These are phyloP conservation scores for Zaprionus nigranus DNA, from an alignment of 1,140 invertebrate genomes.

Conservation along the genomic window DNA sequence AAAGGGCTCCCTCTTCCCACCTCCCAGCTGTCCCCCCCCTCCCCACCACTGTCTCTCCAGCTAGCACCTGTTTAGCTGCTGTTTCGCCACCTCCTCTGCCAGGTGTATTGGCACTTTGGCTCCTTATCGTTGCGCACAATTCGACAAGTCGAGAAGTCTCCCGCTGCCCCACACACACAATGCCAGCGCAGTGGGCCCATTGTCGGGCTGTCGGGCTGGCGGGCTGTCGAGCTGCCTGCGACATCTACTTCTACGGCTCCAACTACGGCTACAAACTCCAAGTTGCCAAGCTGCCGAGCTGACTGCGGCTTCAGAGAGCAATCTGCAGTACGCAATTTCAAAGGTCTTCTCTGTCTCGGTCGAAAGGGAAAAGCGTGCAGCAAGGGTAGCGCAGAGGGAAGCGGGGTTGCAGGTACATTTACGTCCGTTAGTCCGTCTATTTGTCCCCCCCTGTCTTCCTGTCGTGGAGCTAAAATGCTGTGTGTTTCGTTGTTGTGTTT, in stretches of 20 bases:
- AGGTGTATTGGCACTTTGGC: slow-evolving; percentile 68
- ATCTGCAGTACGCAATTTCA: slow-evolving; percentile 29
- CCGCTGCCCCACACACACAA: slow-evolving; percentile 39
- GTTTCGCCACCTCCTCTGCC: slow-evolving; percentile 16
- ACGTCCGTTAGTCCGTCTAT: neutral
- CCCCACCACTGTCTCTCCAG: neutral
- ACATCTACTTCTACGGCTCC: slow-evolving; percentile 3
- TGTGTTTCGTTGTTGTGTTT: neutral
- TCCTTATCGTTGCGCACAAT: slow-evolving; percentile 70
- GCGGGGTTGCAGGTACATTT: slow-evolving; percentile 5
- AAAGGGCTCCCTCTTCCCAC: neutral
- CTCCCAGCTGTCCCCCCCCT: neutral
- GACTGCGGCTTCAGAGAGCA: slow-evolving; percentile 29
- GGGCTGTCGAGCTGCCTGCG: slow-evolving; percentile 32
- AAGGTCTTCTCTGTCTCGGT: slow-evolving; percentile 7
- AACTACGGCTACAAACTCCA: slow-evolving; percentile 3
- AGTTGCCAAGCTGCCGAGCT: slow-evolving; percentile 6
- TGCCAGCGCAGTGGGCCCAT: slow-evolving; percentile 53
- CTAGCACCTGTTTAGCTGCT: slow-evolving; percentile 8
- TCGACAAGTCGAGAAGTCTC: slow-evolving; percentile 66
- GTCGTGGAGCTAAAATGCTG: neutral
- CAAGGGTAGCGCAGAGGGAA: neutral
- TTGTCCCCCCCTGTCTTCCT: neutral
- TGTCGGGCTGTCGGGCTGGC: slow-evolving; percentile 33
- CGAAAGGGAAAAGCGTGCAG: neutral